Percentiles rank a stretch among this genome's conserved stretches.
Evolutionary conservation across 2,113 vertebrate genomes (phyloP).

Genomic region (Planiliza haematocheilus): DNA sequence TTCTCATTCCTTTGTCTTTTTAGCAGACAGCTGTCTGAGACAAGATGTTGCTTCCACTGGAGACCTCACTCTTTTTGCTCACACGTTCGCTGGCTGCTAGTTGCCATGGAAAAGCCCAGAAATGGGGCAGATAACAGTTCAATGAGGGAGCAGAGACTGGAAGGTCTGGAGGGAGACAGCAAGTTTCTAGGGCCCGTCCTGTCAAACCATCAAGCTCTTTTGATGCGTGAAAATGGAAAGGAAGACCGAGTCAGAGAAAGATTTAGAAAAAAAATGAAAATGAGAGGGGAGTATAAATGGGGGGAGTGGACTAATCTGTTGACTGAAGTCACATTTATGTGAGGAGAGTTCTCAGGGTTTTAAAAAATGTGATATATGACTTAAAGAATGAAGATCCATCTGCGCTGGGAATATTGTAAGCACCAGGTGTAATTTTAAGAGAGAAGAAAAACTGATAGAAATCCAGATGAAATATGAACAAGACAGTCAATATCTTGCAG

Average conservation of each 20-base stretch:
- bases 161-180: constrained; percentile 72
- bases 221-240: constrained; percentile 75
- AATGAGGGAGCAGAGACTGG: constrained; percentile 76
- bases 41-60: constrained; percentile 77
- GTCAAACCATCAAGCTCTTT: constrained; percentile 83
- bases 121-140: constrained; percentile 84
- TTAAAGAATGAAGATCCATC: constrained; percentile 25
- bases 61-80: constrained; percentile 72
- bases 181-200: constrained; percentile 77
- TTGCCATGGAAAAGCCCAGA: constrained; percentile 82
- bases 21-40: constrained; percentile 80
- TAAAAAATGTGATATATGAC: constrained; percentile 21
- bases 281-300: constrained; percentile 30
- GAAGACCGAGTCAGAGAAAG: constrained; percentile 36
- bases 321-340: constrained; percentile 54
- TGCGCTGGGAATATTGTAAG: constrained; percentile 33
- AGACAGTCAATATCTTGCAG: constrained; percentile 51
- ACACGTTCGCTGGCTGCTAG: constrained; percentile 64
- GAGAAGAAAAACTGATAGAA: constrained; percentile 22
- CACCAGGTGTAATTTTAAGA: constrained; percentile 48
- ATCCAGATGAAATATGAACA: constrained; percentile 52
- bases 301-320: constrained; percentile 53
- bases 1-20: constrained; percentile 57
- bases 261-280: constrained; percentile 40
- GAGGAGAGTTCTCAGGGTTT: constrained; percentile 22